Evolutionary conservation across 2,888 invertebrate genomes (phyloP).

Genomic region (Pseudococcus longispinus): DNA sequence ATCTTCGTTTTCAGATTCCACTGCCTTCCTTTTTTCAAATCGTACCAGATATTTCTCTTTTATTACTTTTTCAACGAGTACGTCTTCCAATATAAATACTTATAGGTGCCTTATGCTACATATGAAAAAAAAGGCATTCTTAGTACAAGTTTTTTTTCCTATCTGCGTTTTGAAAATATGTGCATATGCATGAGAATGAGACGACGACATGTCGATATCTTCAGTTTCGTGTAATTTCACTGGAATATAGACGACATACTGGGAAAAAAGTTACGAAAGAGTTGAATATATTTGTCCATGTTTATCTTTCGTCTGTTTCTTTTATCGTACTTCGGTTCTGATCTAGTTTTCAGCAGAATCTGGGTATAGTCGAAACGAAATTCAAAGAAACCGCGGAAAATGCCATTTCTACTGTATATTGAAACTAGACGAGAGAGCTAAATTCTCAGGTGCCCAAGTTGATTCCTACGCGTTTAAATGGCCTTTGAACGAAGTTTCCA

Average conservation of each 20-base stretch:
- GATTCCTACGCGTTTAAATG: too few species aligned
- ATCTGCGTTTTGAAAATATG: background rate
- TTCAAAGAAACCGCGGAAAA: too few species aligned
- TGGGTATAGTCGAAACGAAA: too few species aligned
- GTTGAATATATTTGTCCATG: background rate
- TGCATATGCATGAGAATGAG: too few species aligned
- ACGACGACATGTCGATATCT: background rate
- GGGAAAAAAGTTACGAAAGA: background rate
- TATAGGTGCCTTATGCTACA: background rate
- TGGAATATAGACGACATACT: background rate
- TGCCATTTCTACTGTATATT: too few species aligned
- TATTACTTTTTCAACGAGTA: background rate
- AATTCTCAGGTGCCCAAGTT: too few species aligned
- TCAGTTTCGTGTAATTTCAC: background rate
- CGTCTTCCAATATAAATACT: background rate
- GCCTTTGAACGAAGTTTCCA: too few species aligned
- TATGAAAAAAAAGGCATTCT: background rate
- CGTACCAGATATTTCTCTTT: background rate
- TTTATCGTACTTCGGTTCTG: background rate
- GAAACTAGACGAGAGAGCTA: too few species aligned
- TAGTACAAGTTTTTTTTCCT: background rate
- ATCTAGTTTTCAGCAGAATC: background rate
- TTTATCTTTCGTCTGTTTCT: background rate
- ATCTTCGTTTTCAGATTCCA: background rate
- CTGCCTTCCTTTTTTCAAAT: background rate